Base-by-base conservation (phyloP, 2,888 invertebrate species). In the Zygaena filipendulae region DNA sequence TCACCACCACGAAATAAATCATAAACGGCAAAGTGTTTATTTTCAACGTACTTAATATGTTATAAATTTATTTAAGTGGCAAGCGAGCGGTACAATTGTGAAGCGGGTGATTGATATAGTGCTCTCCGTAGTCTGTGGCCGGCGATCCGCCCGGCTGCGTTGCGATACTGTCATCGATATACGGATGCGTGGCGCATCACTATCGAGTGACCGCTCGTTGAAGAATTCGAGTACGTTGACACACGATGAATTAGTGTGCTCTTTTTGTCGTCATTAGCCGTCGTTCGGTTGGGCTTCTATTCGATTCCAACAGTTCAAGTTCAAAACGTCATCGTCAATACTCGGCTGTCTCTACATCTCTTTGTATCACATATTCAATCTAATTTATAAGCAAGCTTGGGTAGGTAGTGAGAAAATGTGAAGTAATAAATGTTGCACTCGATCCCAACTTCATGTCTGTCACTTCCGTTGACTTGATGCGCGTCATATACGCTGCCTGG, bases 21-120 rank as follows among this genome's bases (percentile, higher is more conserved):
- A 79, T 75, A 75, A 66, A 64, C 64, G 52, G 67, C 63, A 68
- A 72, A 72, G 69, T 77, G 77, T 79, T 75, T 79, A 77, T 77
- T 75, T 70, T 72, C 57, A 62, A 70, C 59, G 72, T 74, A 74
- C 71, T 75, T 79, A 77, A 74, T 75, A 74, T 70, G 75, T 72
- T 75, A 74, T 77, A 77, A 79, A 79, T 77, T 74, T 74, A 72
- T 75, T 74, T 72, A 75, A 77, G 77, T 77, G 77, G 71, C 66
- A 45, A 58, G 68, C 66, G 45, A 58, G 68, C 67, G 63, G 66
- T 67, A 53, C 66, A 74, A 71, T 74, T 72, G 75, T 67, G 55
- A 56, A 55, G 47, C 47, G 52, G 45, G 54, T 75, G 77, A 77
- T 77, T 77, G 77, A 77, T 79, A 71, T 68, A 72, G 71, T 66